These are phyloP conservation scores for Pocillopora verrucosa DNA, from an alignment of 64 coral and sea anemone genomes.

Conservation along the genomic window DNA sequence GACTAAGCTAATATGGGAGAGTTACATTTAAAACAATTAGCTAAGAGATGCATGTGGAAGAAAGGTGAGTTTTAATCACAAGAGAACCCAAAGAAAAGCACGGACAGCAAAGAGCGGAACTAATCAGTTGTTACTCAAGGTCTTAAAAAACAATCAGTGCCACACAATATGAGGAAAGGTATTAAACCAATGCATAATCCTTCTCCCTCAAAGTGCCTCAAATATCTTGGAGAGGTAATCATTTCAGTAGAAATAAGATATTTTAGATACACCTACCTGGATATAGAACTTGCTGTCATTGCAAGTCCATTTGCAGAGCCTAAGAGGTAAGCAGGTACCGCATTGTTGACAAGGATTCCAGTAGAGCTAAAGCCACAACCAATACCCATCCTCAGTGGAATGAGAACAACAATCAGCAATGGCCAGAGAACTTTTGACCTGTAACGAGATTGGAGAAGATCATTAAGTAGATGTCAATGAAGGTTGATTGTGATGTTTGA, in stretches of 20 bases:
- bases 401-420: slow-evolving; percentile 1
- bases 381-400: neutral
- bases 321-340: slow-evolving; percentile 24
- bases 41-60: neutral
- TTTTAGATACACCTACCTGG: slow-evolving; percentile 22
- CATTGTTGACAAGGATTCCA: slow-evolving; percentile 43
- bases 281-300: slow-evolving; percentile 5
- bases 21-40: too few species aligned
- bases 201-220: too few species aligned
- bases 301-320: slow-evolving; percentile 48
- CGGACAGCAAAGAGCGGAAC: too few species aligned
- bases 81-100: too few species aligned
- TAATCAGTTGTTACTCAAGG: too few species aligned
- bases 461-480: neutral
- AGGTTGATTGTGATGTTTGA: too few species aligned
- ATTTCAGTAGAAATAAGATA: neutral
- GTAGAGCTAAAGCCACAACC: slow-evolving; percentile 20
- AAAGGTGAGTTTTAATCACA: neutral
- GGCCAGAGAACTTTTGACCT: slow-evolving; percentile 51
- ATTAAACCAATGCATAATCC: too few species aligned
- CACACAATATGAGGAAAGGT: too few species aligned
- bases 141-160: too few species aligned
- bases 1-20: too few species aligned
- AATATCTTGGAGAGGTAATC: neutral
- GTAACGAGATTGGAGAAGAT: neutral